These are phyloP conservation scores for Epinotia brunnichana DNA, from an alignment of 2,888 invertebrate species.

Conservation along the genomic window DNA sequence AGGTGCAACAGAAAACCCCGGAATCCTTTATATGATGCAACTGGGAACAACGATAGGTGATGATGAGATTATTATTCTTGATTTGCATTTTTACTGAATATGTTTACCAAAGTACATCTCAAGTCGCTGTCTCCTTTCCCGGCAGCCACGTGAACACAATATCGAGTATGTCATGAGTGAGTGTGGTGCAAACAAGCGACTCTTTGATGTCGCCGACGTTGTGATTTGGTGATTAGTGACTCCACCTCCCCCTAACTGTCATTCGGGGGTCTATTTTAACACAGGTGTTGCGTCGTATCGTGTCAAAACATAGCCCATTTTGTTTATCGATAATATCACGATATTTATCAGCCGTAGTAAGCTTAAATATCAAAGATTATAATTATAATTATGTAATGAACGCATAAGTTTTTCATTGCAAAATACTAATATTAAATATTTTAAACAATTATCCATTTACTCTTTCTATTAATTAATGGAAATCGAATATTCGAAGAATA, in stretches of 20 bases:
- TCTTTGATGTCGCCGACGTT: conserved; percentile 46
- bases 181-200: conserved; percentile 35
- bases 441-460: too few relatives aligned
- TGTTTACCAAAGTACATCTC: neutral
- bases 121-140: conserved; percentile 9
- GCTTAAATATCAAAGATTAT: too few relatives aligned
- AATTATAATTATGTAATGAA: too few relatives aligned
- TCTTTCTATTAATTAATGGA: too few relatives aligned
- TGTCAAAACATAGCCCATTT: neutral
- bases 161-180: conserved; percentile 9
- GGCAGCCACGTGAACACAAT: conserved; percentile 1
- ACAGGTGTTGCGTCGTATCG: neutral
- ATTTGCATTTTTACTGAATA: neutral
- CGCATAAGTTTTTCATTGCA: too few relatives aligned
- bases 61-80: too few relatives aligned
- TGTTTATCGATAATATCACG: neutral
- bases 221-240: conserved; percentile 46
- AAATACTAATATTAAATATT: too few relatives aligned
- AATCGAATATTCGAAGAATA: too few relatives aligned
- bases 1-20: too few relatives aligned
- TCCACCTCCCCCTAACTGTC: conserved; percentile 1
- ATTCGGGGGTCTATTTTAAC: neutral
- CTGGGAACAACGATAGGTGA: too few relatives aligned
- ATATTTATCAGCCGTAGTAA: too few relatives aligned
- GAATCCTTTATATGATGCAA: too few relatives aligned